phyloP scores from a whole-genome alignment of 2,888 invertebrate genomes.

The Pseudococcus jackbeardsleyi region DNA sequence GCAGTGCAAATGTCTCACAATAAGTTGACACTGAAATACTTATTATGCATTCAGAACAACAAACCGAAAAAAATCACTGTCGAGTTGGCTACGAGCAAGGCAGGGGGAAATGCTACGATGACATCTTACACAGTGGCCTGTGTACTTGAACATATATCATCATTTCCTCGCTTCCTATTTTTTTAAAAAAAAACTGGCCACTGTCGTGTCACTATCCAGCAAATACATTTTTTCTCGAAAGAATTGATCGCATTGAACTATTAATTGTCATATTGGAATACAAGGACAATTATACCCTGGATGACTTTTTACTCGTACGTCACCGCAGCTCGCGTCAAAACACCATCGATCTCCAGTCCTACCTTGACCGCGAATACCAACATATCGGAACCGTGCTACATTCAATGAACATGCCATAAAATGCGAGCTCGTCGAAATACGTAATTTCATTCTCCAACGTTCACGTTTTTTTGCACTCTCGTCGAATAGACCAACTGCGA shows the following conservation, averaged over 20 bases:
- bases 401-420: not conserved
- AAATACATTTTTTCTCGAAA: not conserved
- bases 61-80: slow-evolving; percentile 36
- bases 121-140: not conserved
- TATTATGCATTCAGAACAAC: slow-evolving; percentile 56
- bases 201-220: not conserved
- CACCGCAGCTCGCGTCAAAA: slow-evolving; percentile 26
- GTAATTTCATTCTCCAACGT: not conserved
- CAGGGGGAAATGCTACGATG: not conserved
- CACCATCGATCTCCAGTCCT: not conserved
- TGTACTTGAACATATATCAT: not conserved
- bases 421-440: not conserved
- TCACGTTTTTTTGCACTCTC: not conserved
- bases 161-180: not conserved
- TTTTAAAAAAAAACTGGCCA: not conserved
- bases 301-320: slow-evolving; percentile 6
- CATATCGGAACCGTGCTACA: not conserved
- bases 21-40: slow-evolving; percentile 51
- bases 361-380: slow-evolving; percentile 36
- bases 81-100: not conserved
- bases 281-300: not conserved
- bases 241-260: not conserved
- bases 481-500: not conserved
- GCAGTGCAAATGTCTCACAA: not conserved
- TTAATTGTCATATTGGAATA: not conserved